Base-by-base conservation (phyloP, 2,888 invertebrate genomes). In the Orthosia incerta region DNA sequence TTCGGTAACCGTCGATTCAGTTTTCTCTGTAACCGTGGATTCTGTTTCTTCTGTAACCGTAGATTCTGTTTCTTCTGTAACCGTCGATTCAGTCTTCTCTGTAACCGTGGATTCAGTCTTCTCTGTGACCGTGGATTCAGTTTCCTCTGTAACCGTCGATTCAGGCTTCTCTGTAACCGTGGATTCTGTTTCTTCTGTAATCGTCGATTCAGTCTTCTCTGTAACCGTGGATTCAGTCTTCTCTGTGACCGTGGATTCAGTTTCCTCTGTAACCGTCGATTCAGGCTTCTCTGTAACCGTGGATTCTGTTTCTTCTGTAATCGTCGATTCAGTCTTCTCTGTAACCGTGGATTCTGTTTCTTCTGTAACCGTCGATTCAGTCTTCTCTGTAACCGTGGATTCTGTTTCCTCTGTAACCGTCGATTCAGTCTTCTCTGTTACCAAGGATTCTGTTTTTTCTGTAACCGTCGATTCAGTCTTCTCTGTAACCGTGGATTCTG, bases 401-500 rank as follows among this genome's bases (percentile, higher is more conserved):
- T 64, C 76, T 74, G 9, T 26, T 26, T 26, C 26, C 3, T 26
- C 26, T 26, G 26, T 26, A 26, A 26, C 26, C 18, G 77, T 81
- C 0, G 60, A 45, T 18, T 2, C 16, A 5, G 69, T 74, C n/a
- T 77, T 76, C 46, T 74, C 82, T 13, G 76, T 85, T 26, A 26
- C 16, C 0, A 51, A 53, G 0, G 82, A 74, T 74, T 81, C 81
- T 11, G 87, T 74, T n/a, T 77, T 76, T 16, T 76, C 80, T 23
- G 74, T 84, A 20, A 39, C 5, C 0, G 74, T 86, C 5, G 72
- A 23, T 16, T 16, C 48, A 4, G 81, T 79, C 16, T 39, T 57
- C 0, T 65, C 73, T 26, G 79, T 74, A 11, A 23, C n/a, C 4
- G 63, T 79, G 0, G 71, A 71, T 26, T 57, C 75, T 20, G 69